Conservation (phyloP, 2,113 vertebrate genomes). For the Plecotus auritus region DNA sequence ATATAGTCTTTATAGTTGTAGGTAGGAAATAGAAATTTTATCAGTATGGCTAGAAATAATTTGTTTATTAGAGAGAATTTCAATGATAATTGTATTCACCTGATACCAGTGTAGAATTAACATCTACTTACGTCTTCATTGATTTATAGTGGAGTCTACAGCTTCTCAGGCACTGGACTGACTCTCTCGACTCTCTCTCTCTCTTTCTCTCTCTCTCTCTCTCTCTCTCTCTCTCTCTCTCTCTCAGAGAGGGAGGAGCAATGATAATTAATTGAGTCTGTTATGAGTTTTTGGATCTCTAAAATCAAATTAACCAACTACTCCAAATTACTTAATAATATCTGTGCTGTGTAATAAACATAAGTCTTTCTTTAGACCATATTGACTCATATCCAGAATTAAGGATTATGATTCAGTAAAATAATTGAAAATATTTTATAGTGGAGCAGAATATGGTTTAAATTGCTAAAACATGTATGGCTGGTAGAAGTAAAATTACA, state of each 20-base stretch:
- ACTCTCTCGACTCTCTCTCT: no score
- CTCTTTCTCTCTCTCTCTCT: no score
- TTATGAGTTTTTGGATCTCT: background rate
- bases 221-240: no score
- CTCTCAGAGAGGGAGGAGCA: background rate
- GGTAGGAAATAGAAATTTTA: background rate
- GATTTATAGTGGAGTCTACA: background rate
- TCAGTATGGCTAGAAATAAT: background rate
- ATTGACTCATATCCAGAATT: background rate
- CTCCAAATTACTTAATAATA: background rate
- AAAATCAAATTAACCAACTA: background rate
- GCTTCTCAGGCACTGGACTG: background rate
- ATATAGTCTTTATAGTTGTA: background rate
- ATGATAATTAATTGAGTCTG: background rate
- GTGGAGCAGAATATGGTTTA: background rate
- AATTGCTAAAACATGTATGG: background rate
- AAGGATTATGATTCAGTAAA: constrained; percentile 1
- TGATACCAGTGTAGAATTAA: background rate
- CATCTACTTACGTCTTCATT: background rate
- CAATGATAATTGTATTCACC: background rate
- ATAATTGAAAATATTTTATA: background rate
- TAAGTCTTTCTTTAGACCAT: background rate
- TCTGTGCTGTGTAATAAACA: background rate
- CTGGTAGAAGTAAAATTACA: background rate
- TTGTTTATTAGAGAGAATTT: background rate